Evolutionary conservation across 2,113 vertebrate species (phyloP), one percentile per base, ranked within the genome.

Genomic region (Siniperca knerii): DNA sequence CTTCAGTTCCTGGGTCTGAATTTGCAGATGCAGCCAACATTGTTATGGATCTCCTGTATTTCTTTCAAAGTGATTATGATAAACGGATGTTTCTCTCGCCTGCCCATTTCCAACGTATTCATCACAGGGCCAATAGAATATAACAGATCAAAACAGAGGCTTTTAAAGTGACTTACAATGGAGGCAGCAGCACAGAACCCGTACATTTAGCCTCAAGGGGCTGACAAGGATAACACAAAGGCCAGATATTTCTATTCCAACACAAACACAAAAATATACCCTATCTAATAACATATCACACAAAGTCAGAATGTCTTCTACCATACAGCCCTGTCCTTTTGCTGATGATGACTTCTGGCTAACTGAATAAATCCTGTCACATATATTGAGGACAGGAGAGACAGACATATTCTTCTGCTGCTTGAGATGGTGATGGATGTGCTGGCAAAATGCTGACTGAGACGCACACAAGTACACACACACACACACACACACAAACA

Each of bases 41-140:
- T 85, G 67, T 80, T 71, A 79, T 77, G 37, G 81, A 85, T 84
- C 67, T 84, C 46, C 50, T 52, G 55, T 67, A 73, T 82, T 62
- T 86, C 69, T 85, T 44, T 70, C 10, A 70, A 57, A 68, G 58
- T 82, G 74, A 93, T 90, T 85, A 89, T 90, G 86, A 92, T 87
- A 81, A 91, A 93, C 52, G 20, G 85, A 87, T 79, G 69, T 54
- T 87, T 75, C 74, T 62, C 70, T 68, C 55, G 0, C 10, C 57
- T 62, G 33, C 79, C 82, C 55, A 62, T 82, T 80, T 75, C 66
- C 62, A 48, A 44, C 9, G 72, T 77, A 87, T 86, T 88, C 61
- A 87, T 88, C 79, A 85, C 58, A 9, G 46, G 52, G 35, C 68
- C 72, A 62, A 72, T 57, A 71, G 65, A 81, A 74, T 44, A 77